Percentiles rank a stretch among this genome's conserved stretches.
These are phyloP conservation scores for Australoheros scitulus DNA, from an alignment of 2,113 vertebrate genomes.

Conservation along the genomic window DNA sequence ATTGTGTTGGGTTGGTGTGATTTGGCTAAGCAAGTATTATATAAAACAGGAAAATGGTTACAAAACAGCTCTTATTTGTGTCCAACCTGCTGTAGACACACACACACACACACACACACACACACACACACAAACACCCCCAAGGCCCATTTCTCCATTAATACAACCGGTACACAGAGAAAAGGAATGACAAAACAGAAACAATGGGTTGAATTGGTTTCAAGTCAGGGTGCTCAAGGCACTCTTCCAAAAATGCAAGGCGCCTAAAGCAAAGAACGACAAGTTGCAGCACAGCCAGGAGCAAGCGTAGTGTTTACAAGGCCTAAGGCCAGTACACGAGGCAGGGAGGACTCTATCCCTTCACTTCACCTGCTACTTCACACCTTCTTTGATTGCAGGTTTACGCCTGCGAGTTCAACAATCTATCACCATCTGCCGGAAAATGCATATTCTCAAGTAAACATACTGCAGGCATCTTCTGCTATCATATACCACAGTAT, in stretches of 20 bases:
- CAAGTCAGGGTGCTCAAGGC: constrained; percentile 30
- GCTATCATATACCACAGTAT: not conserved
- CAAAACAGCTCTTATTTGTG: constrained; percentile 33
- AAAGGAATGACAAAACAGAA: constrained; percentile 33
- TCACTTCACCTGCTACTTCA: constrained; percentile 7
- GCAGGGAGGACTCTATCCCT: not conserved
- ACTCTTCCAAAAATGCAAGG: constrained; percentile 31
- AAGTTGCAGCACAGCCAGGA: constrained; percentile 29
- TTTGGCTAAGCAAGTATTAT: constrained; percentile 29
- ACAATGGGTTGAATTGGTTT: constrained; percentile 29
- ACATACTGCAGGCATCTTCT: not conserved
- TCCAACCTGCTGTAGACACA: not conserved
- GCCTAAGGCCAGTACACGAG: not conserved
- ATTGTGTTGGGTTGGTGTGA: constrained; percentile 37
- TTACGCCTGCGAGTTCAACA: not conserved
- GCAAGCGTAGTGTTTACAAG: constrained; percentile 32
- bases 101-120: no score
- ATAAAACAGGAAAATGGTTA: constrained; percentile 36
- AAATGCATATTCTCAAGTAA: not conserved
- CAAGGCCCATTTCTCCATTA: constrained; percentile 9
- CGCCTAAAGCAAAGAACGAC: constrained; percentile 35
- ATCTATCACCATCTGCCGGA: not conserved
- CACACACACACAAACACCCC: no score
- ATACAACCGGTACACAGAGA: constrained; percentile 15
- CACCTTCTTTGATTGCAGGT: not conserved